These are phyloP conservation scores for Syrrhaptes paradoxus DNA, from an alignment of 2,113 vertebrate species.

Conservation along the genomic window DNA sequence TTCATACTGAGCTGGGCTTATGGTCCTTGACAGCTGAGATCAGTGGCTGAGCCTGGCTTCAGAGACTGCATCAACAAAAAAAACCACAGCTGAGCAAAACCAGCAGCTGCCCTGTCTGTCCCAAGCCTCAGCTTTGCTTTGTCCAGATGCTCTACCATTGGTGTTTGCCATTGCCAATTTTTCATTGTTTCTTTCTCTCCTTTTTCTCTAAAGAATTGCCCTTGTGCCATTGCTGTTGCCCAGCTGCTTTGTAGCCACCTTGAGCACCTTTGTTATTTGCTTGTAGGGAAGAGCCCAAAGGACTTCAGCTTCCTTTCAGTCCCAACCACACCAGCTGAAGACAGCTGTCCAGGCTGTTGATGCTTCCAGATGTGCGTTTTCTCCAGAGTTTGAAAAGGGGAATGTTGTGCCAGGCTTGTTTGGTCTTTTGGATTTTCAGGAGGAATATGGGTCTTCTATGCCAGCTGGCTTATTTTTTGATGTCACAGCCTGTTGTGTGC, in stretches of 20 bases:
- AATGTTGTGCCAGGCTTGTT: fast-evolving
- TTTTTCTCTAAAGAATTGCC: not conserved
- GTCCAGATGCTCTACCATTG: not conserved
- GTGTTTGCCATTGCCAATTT: not conserved
- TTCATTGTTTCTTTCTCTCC: not conserved
- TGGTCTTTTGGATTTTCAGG: not conserved
- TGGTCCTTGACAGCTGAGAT: not conserved
- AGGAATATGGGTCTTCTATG: not conserved
- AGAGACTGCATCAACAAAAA: not conserved
- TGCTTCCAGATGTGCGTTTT: not conserved
- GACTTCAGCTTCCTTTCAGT: not conserved
- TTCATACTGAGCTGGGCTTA: fast-evolving
- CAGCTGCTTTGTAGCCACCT: not conserved
- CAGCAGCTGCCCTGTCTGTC: not conserved
- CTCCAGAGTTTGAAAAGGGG: not conserved
- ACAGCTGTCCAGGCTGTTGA: not conserved
- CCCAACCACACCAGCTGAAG: not conserved
- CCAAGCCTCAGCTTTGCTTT: not conserved
- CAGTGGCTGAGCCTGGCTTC: not conserved
- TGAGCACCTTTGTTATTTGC: not conserved
- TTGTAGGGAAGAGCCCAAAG: not conserved
- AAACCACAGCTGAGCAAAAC: not conserved
- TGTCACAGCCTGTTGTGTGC: not conserved
- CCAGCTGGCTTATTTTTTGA: not conserved
- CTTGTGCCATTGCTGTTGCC: not conserved